These are phyloP conservation scores for Lasiurus borealis DNA, from an alignment of 2,113 vertebrate species.

Conservation along the genomic window DNA sequence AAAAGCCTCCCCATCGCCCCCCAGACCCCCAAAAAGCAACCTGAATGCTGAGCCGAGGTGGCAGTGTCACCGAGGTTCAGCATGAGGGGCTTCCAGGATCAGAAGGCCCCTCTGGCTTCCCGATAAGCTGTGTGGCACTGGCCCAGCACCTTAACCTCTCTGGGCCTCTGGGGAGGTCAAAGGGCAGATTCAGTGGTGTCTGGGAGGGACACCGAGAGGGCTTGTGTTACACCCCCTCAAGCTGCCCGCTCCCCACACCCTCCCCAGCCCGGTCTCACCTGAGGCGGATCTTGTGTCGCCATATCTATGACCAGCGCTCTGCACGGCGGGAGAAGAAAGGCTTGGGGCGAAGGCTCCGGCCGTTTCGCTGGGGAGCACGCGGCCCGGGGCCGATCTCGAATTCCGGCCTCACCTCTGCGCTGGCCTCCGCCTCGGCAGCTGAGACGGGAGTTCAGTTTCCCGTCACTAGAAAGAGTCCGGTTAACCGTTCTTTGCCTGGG, in stretches of 20 bases:
- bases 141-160: conserved; percentile 37
- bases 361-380: neutral
- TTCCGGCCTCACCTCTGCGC: neutral
- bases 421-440: neutral
- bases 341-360: neutral
- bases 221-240: conserved; percentile 4
- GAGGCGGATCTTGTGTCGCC: conserved; percentile 55
- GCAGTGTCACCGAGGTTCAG: neutral
- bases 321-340: conserved; percentile 62
- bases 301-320: conserved; percentile 43
- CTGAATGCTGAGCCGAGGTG: no score
- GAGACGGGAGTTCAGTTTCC: conserved; percentile 67
- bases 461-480: neutral
- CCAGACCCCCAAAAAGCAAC: neutral
- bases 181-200: conserved; percentile 37
- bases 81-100: neutral
- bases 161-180: conserved; percentile 44
- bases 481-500: conserved; percentile 60
- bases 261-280: neutral
- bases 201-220: neutral
- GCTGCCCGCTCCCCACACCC: neutral
- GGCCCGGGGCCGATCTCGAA: neutral
- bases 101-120: neutral
- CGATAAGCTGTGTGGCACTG: conserved; percentile 46
- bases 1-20: neutral